Base-by-base conservation (phyloP, 1,140 invertebrate genomes). In the Lanistes nyassanus region DNA sequence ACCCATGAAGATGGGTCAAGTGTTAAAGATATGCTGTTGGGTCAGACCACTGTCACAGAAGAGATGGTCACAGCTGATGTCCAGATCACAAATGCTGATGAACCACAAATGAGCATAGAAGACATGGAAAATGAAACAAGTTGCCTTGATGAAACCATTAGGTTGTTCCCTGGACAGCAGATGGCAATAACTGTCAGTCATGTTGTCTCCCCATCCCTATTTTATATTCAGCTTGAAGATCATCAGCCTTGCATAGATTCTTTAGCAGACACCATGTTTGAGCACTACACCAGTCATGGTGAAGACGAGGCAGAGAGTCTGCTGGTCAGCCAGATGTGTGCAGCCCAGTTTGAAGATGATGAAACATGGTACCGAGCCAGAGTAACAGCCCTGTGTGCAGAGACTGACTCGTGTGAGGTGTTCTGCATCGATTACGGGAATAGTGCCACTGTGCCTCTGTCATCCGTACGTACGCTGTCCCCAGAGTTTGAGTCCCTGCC, bases 271-370 rank as follows among this genome's bases (percentile, higher is more conserved):
- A 73, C 75, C 21, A 82, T 86, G 81, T 83, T 75, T 75, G 80
- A 85, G 21, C 76, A 82, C 21, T 84, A 81, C 56, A 78, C 65
- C 60, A 70, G 53, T 23, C 60, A 64, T 56, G 42, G 58, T 53
- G 76, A 76, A 34, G 68, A n/a, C 4, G 93, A 94, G n/a, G 90
- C 91, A 6, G 92, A 93, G 62, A 75, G 94, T n/a, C 39, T 74
- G 89, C 93, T 92, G 0, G 82, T 90, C 80, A 86, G 88, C 95
- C 70, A 80, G 56, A 23, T 80, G 0, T 80, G 79, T 60, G 80
- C 80, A 13, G 76, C 71, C 16, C 58, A 67, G 37, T 84, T 66
- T 68, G 76, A 74, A 29, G 75, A 68, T 34, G 83, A 79, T 47
- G 1, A 90, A 92, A 72, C 88, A 91, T 84, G 83, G 83, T 81